A percentile compares a stretch with the other conserved stretches of the same genome.
Conservation (phyloP, 2,113 vertebrate genomes). For the Laticauda colubrina region DNA sequence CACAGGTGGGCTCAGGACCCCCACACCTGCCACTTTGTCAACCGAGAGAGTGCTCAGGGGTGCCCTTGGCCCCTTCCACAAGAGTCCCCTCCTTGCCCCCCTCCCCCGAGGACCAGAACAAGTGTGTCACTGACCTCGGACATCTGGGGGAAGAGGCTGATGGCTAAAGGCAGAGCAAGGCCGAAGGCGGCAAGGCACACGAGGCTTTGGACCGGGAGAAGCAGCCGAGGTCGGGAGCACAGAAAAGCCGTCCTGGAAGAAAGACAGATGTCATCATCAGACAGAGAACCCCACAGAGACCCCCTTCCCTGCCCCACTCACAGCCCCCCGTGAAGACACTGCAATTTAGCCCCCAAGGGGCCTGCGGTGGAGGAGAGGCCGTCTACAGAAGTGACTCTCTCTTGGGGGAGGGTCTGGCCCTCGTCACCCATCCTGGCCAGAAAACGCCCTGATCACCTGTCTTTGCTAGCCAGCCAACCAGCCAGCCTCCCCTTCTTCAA, state of each 20-base stretch:
- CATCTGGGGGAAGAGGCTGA: constrained; percentile 96
- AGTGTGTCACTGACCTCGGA: constrained; percentile 80
- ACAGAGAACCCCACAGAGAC: rapidly evolving
- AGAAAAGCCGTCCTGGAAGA: constrained; percentile 79
- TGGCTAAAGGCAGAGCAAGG: constrained; percentile 90
- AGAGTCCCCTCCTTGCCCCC: too few relatives aligned
- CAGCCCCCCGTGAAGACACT: too few relatives aligned
- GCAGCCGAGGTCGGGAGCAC: constrained; percentile 73
- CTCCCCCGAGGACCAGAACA: neutral
- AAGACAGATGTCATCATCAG: constrained; percentile 1
- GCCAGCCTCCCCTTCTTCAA: neutral
- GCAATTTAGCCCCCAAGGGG: neutral
- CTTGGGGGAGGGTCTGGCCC: neutral
- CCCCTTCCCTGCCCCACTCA: rapidly evolving
- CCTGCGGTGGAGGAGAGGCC: neutral
- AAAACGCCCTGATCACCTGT: rapidly evolving
- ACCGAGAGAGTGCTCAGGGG: neutral
- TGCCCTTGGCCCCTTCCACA: neutral
- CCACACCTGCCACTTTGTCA: neutral
- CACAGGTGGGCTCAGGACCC: neutral
- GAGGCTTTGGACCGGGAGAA: constrained; percentile 86
- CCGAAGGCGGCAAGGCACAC: constrained; percentile 89
- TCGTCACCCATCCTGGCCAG: neutral
- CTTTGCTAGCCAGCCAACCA: neutral
- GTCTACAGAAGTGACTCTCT: neutral